Base-by-base conservation (phyloP, 2,797 vertebrate species). In the Etheostoma perlongum region DNA sequence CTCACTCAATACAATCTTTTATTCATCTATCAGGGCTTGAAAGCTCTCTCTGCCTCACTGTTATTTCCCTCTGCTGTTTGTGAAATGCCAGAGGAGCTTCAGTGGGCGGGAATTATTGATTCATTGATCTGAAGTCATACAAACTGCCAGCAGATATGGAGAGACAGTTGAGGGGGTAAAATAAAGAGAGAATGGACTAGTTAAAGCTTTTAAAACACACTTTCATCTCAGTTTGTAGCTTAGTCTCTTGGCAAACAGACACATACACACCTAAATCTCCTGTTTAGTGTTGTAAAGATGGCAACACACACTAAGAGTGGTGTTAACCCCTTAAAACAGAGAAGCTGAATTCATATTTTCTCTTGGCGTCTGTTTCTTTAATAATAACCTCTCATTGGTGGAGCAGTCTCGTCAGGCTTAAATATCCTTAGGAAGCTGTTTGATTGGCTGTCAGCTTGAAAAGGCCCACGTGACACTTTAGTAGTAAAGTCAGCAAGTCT, bases 61-160 rank as follows among this genome's bases (percentile, higher is more conserved):
- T 88, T 88, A 72, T 90, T 87, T 77, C 74, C 71, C 78, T 81
- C 65, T 69, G 85, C 76, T 88, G 72, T 86, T 84, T 86, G 83
- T 77, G 59, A 87, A 85, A 87, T 84, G 80, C 85, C 87, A 86
- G 74, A 64, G 84, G 82, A 86, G 82, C 79, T 67, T 72, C 78
- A 18, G 85, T 83, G 70, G 88, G 85, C 16, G 76, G 86, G 67
- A 85, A 65, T 57, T 82, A 89, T 91, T 63, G 88, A 90, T 91
- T 89, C 74, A 90, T 92, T 88, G 87, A 93, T 91, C 88, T 80
- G 76, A 85, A 79, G 63, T 67, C 79, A 60, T 40, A 78, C 81
- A 85, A 80, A 83, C 81, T 10, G 19, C 42, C 52, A n/a, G 77
- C 66, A 72, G 62, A 27, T 40, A 57, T 19, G 13, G 64, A 51